Base-by-base conservation (phyloP, 2,113 vertebrate species). In the Apistogramma diplotaenia region DNA sequence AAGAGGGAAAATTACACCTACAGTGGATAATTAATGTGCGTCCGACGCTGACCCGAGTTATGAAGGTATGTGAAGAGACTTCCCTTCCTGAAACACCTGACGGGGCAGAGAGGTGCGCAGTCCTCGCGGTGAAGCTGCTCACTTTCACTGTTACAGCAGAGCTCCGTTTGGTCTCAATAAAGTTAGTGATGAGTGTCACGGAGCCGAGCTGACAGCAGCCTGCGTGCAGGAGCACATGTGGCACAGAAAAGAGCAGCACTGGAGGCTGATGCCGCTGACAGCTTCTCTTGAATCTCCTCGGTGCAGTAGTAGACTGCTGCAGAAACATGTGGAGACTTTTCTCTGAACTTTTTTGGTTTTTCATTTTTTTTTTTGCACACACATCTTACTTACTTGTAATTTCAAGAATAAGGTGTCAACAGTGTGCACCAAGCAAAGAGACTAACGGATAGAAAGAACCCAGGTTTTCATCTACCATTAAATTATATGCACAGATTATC, bases 21-120 rank as follows among this genome's bases (percentile, higher is more conserved):
- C 60, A 13, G 25, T 35, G 60, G 72, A 77, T 77, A 29, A 60
- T 60, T 61, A 29, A 65, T 81, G 46, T 60, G 53, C 49, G 13
- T 85, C 46, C 15, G 73, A 51, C 43, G 60, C 79, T 74, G 56
- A 57, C 60, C 73, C 27, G 76, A 23, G 76, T 72, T 75, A 1
- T 85, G 33, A 46, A 87, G 76, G 82, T 65, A 78, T 37, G 82
- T 84, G 78, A 58, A 80, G 84, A 72, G 57, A 78, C 43, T 85
- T 2, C 35, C 35, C 67, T 5, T 57, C 61, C 51, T 73, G 78
- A 25, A 55, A 79, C 83, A 87, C 19, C 77, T 79, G 87, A 29
- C 33, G 33, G 5, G 23, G 25, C 59, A 40, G 67, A 70, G 57
- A 67, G 33, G n/a, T 3, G 49, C 25, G 11, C 25, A 72, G 55